phyloP scores from a whole-genome alignment of 2,797 vertebrate species.

The Sebastes oblongus region DNA sequence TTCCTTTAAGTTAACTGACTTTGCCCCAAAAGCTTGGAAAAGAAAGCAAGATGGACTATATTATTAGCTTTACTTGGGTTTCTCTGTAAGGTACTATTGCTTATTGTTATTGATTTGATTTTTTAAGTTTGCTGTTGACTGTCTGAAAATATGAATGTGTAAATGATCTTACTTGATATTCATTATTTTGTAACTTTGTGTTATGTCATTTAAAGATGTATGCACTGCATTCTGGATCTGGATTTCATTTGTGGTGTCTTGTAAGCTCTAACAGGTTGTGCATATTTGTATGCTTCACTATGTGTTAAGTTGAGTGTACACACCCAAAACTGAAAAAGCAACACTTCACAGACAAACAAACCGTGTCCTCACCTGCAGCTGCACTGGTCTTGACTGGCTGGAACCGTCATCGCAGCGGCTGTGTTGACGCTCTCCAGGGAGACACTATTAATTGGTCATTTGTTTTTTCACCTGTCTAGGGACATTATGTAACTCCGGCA shows the following conservation, averaged over 20 bases:
- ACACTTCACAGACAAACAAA: slow-evolving; percentile 7
- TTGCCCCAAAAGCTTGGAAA: background rate
- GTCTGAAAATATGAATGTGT: background rate
- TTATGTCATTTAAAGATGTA: background rate
- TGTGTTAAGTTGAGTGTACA: background rate
- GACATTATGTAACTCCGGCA: slow-evolving; percentile 57
- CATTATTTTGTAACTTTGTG: background rate
- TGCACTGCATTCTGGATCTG: background rate
- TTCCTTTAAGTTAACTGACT: background rate
- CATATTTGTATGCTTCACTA: background rate
- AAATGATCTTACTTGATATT: background rate
- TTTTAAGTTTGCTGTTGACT: background rate
- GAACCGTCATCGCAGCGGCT: slow-evolving; percentile 13
- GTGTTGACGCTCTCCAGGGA: slow-evolving; percentile 41
- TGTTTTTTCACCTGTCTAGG: slow-evolving; percentile 71
- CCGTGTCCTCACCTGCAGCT: slow-evolving; percentile 48
- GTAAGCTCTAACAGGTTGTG: background rate
- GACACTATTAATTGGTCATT: slow-evolving; percentile 62
- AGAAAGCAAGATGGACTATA: background rate
- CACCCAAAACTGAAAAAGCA: background rate
- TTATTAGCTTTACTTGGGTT: background rate
- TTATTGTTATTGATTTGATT: background rate
- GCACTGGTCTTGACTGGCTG: slow-evolving; percentile 21
- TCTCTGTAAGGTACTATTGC: background rate
- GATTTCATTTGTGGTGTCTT: background rate